Evolutionary conservation across 1,140 invertebrate species (phyloP), one percentile per base, ranked within the genome.

Genomic region (Neodiprion pinetum): DNA sequence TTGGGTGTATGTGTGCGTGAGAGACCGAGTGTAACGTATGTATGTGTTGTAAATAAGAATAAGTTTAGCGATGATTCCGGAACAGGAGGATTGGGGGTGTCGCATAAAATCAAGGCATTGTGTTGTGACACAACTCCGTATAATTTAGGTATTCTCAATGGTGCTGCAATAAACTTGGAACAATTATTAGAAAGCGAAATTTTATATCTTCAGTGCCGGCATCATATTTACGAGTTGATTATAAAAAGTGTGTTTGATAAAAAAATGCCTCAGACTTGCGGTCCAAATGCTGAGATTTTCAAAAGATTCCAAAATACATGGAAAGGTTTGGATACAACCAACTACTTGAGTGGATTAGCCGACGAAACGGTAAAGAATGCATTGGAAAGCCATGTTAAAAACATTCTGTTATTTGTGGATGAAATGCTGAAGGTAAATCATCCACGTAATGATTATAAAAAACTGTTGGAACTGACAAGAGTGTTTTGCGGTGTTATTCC

Each of bases 381-480:
- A 66, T 70, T 70, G 50, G n/a, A 69, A 49, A n/a, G n/a, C n/a
- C 72, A 67, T 5, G 68, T 76, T 23, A 74, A 78, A 73, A 73
- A 74, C n/a, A 78, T 77, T 70, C 53, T 47, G 49, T 61, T 70
- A 40, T 78, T 78, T 67, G 48, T 75, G 17, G 73, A 73, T 17
- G 68, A 74, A 53, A 49, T 72, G 70, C 65, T 74, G 65, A 70
- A 77, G 70, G 17, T 71, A 70, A 48, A 65, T 74, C 76, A 77
- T 72, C 75, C 73, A 48, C 73, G 81, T 21, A 83, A 83, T 74
- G 83, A 88, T 76, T 88, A 89, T 75, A 77, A 80, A 12, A 82
- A 87, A 82, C 71, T 88, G 9, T 77, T 89, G 9, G 76, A 83
- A 75, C 78, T 89, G 53, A 81, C 48, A 70, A 73, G 86, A 49